Percentiles rank a stretch among this genome's conserved stretches.
Conservation (phyloP, 2,113 vertebrate genomes). For the Trematomus loennbergii region DNA sequence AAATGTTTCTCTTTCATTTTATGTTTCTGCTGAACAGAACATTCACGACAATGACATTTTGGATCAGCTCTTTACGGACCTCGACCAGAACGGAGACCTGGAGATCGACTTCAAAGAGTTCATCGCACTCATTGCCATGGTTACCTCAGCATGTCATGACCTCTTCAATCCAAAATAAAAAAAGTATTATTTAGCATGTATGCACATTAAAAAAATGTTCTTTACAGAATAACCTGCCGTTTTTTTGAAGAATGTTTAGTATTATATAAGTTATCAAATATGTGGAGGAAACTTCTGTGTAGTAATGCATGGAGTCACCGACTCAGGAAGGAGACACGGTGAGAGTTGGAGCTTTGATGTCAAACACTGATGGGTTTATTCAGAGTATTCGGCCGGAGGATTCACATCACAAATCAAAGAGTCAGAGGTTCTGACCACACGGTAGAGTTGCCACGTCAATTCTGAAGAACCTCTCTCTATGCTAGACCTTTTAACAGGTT, state of each 20-base stretch:
- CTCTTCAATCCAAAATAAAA: constrained; percentile 50
- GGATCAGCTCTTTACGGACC: constrained; percentile 79
- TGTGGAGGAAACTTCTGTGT: no score
- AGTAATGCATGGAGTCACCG: no score
- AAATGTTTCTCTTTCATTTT: not conserved
- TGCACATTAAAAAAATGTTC: not conserved
- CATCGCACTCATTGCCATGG: constrained; percentile 81
- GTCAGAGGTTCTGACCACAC: no score
- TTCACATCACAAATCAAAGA: no score
- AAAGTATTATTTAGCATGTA: constrained; percentile 9
- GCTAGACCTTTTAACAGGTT: no score
- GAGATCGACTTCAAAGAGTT: constrained; percentile 85
- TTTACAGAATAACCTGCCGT: not conserved
- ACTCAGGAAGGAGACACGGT: no score
- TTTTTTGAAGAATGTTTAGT: not conserved
- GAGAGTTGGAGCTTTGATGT: no score
- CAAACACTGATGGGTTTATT: no score
- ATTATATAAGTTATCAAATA: constrained; percentile 1
- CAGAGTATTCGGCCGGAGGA: no score
- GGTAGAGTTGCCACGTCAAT: no score
- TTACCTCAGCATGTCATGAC: constrained; percentile 80
- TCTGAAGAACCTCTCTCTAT: no score
- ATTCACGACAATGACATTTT: constrained; percentile 77
- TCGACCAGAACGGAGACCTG: constrained; percentile 82
- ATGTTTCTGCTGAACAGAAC: constrained; percentile 64